Percentiles rank a stretch among this genome's conserved stretches.
Evolutionary conservation across 2,888 invertebrate species (phyloP).

Genomic region (Deilephila porcellus): DNA sequence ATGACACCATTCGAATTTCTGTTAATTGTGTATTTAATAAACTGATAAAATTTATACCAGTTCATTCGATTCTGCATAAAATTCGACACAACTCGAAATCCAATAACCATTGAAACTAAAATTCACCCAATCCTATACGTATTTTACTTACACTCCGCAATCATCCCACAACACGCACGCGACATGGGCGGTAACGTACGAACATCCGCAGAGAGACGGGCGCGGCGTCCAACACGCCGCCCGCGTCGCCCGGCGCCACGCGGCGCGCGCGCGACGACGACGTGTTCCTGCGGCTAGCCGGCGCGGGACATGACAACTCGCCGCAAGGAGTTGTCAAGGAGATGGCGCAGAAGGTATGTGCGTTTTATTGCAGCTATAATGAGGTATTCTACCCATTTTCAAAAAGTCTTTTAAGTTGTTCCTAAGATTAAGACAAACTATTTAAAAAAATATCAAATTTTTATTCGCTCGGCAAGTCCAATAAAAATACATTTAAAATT

Average conservation of each 20-base stretch:
- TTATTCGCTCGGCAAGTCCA: too few species aligned
- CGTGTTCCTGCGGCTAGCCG: slow-evolving; percentile 91
- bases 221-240: slow-evolving; percentile 78
- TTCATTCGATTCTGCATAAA: background rate
- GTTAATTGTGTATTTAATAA: too few species aligned
- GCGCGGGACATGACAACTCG: slow-evolving; percentile 76
- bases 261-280: slow-evolving; percentile 87
- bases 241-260: slow-evolving; percentile 83
- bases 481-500: too few species aligned
- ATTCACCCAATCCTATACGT: background rate
- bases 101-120: background rate
- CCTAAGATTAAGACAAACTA: too few species aligned
- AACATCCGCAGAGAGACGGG: slow-evolving; percentile 60
- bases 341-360: slow-evolving; percentile 81
- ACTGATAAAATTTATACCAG: too few species aligned
- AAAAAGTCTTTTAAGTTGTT: too few species aligned
- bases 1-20: too few species aligned
- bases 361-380: too few species aligned
- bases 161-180: background rate
- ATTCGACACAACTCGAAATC: background rate
- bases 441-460: too few species aligned
- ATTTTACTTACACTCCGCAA: background rate
- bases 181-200: slow-evolving; percentile 44
- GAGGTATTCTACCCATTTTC: too few species aligned
- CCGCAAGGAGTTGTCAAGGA: slow-evolving; percentile 80